Conservation (phyloP, 2,113 vertebrate species). For the Limanda limanda region DNA sequence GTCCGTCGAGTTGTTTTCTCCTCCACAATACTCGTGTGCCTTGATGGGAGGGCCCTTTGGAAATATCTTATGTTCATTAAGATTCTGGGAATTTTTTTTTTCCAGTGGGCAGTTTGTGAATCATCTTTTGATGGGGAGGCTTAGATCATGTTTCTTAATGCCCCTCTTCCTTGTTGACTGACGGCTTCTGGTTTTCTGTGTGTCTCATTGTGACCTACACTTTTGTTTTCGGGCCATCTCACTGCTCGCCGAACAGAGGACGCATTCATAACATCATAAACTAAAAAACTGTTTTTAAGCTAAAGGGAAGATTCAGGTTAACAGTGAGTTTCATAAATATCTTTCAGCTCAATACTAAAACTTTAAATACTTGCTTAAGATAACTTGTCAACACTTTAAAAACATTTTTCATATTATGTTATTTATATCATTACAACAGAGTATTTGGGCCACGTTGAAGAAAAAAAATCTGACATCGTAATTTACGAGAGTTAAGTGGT, state of each 20-base stretch:
- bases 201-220: slow-evolving; percentile 63
- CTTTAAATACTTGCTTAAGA: neutral
- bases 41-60: slow-evolving; percentile 42
- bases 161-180: slow-evolving; percentile 63
- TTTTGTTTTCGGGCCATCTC: slow-evolving; percentile 49
- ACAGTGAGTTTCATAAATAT: slow-evolving; percentile 5
- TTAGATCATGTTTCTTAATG: slow-evolving; percentile 76
- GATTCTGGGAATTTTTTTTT: slow-evolving; percentile 57
- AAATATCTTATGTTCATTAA: slow-evolving; percentile 65
- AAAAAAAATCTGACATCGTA: no score
- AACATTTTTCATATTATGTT: neutral
- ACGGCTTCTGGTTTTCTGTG: slow-evolving; percentile 57
- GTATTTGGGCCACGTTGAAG: no score
- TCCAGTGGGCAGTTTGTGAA: slow-evolving; percentile 54
- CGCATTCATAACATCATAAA: slow-evolving; percentile 60
- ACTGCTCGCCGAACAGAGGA: slow-evolving; percentile 52
- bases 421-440: neutral
- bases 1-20: slow-evolving; percentile 3
- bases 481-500: no score
- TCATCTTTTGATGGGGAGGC: slow-evolving; percentile 62
- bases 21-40: slow-evolving; percentile 5
- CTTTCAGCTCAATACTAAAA: neutral
- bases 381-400: neutral
- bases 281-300: slow-evolving; percentile 35
- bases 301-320: slow-evolving; percentile 6